Evolutionary conservation across 2,888 invertebrate genomes (phyloP).

Genomic region (Lobophora halterata): DNA sequence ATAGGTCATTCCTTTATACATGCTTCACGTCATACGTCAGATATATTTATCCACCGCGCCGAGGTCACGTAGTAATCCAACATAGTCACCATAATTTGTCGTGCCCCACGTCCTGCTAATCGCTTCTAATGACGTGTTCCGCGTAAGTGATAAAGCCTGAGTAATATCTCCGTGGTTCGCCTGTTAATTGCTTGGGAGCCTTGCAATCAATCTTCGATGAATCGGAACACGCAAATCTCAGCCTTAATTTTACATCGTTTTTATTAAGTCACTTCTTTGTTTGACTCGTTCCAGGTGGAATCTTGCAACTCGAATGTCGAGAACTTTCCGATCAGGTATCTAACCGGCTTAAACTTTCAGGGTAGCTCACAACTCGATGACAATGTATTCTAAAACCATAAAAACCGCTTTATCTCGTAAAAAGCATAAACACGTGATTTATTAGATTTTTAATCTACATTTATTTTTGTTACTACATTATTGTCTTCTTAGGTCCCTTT

Average conservation of each 20-base stretch:
- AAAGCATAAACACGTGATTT: no score
- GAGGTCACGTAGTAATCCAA: slow-evolving; percentile 16
- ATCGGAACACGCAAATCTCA: slow-evolving; percentile 23
- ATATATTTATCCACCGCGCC: slow-evolving; percentile 1
- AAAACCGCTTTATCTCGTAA: no score
- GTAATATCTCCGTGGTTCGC: slow-evolving; percentile 13
- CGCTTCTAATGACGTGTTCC: slow-evolving; percentile 29
- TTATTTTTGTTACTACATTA: slow-evolving; percentile 1
- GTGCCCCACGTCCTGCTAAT: slow-evolving; percentile 26
- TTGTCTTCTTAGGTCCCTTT: slow-evolving; percentile 1
- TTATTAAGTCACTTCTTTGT: no score
- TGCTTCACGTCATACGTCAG: no score
- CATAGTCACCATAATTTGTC: slow-evolving; percentile 27
- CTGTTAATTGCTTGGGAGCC: slow-evolving; percentile 26
- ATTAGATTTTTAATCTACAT: no score
- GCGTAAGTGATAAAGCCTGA: slow-evolving; percentile 14
- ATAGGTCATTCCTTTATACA: no score
- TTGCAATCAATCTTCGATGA: slow-evolving; percentile 25
- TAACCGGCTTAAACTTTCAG: no score
- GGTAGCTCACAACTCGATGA: no score
- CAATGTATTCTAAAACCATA: no score
- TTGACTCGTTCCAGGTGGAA: no score
- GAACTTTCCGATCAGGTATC: no score
- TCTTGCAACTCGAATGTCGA: no score
- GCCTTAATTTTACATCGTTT: slow-evolving; percentile 6